These are phyloP conservation scores for Araneus ventricosus DNA, from an alignment of 1,140 invertebrate species.

Conservation along the genomic window DNA sequence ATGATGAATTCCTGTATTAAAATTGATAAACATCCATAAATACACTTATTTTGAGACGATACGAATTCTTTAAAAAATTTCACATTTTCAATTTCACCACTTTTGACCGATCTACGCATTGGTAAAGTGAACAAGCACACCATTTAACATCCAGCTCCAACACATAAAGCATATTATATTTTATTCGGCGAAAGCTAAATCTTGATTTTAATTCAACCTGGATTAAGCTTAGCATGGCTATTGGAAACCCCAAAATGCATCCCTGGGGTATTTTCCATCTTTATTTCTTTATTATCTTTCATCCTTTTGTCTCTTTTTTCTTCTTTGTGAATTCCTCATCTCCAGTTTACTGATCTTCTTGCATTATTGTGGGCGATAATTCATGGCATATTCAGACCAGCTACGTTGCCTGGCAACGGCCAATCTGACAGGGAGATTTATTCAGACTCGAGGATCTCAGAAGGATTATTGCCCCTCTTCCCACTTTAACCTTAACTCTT, in stretches of 20 bases:
- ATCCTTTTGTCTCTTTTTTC: constrained; percentile 71
- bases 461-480: constrained; percentile 68
- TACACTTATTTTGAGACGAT: too few relatives aligned
- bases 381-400: constrained; percentile 73
- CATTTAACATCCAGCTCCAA: background rate
- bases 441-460: constrained; percentile 63
- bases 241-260: constrained; percentile 46
- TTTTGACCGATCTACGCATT: too few relatives aligned
- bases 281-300: constrained; percentile 72
- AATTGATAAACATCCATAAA: too few relatives aligned
- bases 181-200: constrained; percentile 47
- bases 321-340: constrained; percentile 64
- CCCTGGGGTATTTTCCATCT: constrained; percentile 53
- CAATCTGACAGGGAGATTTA: constrained; percentile 75
- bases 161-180: background rate
- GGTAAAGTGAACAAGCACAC: too few relatives aligned
- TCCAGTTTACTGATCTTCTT: constrained; percentile 73
- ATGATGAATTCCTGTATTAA: too few relatives aligned
- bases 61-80: too few relatives aligned
- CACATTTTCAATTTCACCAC: too few relatives aligned
- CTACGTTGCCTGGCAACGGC: constrained; percentile 69
- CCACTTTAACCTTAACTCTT: constrained; percentile 61
- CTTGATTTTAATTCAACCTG: constrained; percentile 56
- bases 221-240: constrained; percentile 56
- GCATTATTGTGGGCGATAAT: constrained; percentile 74